Evolutionary conservation across 1,140 invertebrate genomes (phyloP).

Genomic region (Melitaea cinxia): DNA sequence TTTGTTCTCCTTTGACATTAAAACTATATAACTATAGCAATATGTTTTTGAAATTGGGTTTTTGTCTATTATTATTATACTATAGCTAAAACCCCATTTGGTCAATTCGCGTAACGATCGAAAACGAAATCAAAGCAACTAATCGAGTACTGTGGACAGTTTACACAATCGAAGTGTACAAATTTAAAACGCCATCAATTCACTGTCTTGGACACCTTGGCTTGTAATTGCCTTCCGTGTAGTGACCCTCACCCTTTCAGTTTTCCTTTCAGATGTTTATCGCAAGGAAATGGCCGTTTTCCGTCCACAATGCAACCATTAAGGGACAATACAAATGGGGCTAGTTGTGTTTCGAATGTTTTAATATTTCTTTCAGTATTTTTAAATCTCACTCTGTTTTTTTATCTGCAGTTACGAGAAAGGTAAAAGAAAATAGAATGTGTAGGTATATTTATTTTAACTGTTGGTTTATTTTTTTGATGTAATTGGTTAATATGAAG

Average conservation of each 20-base stretch:
- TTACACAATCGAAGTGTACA: constrained; percentile 34
- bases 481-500: too few relatives aligned
- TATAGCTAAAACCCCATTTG: too few relatives aligned
- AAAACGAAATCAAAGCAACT: constrained; percentile 9
- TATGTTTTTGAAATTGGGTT: too few relatives aligned
- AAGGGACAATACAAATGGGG: constrained; percentile 76
- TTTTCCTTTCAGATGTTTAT: constrained; percentile 78
- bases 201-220: constrained; percentile 49
- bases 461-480: background rate
- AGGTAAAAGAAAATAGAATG: background rate
- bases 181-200: constrained; percentile 50
- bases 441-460: background rate
- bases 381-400: constrained; percentile 27
- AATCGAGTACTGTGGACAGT: constrained; percentile 13
- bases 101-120: background rate
- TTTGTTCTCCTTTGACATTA: background rate
- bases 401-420: constrained; percentile 4
- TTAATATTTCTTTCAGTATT: constrained; percentile 34
- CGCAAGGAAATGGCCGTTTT: constrained; percentile 80
- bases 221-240: constrained; percentile 68
- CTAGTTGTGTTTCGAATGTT: constrained; percentile 54
- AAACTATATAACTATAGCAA: too few relatives aligned
- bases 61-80: too few relatives aligned
- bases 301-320: constrained; percentile 77
- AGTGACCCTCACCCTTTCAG: constrained; percentile 74